These are phyloP conservation scores for Hippocampus guttulatus DNA, from an alignment of 2,113 vertebrate genomes.

Conservation along the genomic window DNA sequence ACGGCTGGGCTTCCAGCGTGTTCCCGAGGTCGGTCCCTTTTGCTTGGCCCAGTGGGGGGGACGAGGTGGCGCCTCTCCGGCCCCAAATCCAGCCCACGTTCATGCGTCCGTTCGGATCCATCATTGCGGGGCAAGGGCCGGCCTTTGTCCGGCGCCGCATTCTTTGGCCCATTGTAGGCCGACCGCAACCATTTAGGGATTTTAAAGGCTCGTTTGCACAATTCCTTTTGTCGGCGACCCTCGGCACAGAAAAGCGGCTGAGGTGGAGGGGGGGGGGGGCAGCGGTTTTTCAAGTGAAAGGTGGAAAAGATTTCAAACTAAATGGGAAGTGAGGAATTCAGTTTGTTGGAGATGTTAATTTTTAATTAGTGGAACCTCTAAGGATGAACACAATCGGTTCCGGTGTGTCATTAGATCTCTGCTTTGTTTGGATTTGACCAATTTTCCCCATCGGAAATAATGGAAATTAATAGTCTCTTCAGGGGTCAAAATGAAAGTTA, in stretches of 20 bases:
- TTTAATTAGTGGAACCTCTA: constrained; percentile 37
- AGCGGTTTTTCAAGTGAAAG: constrained; percentile 42
- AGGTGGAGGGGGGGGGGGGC: constrained; percentile 48
- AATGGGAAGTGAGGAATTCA: constrained; percentile 23
- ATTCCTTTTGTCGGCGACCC: constrained; percentile 92
- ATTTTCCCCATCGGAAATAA: background rate
- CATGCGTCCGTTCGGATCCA: constrained; percentile 98
- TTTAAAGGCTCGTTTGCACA: constrained; percentile 99
- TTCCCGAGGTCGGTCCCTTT: constrained; percentile 62
- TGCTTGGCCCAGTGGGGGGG: constrained; percentile 83
- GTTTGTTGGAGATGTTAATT: constrained; percentile 52
- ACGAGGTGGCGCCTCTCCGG: constrained; percentile 77
- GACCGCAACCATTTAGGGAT: constrained; percentile 91
- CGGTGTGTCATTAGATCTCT: background rate
- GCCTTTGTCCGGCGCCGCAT: constrained; percentile 86
- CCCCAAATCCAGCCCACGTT: constrained; percentile 90
- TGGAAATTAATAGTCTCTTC: background rate
- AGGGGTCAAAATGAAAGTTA: background rate
- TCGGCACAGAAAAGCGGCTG: constrained; percentile 78
- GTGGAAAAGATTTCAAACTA: constrained; percentile 33
- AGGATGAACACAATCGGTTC: background rate
- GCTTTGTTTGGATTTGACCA: background rate
- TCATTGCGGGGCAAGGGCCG: constrained; percentile 85
- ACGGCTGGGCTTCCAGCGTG: constrained; percentile 67
- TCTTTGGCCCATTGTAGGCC: constrained; percentile 91